Conservation (phyloP, 2,888 invertebrate genomes). For the Microplitis deprimator region DNA sequence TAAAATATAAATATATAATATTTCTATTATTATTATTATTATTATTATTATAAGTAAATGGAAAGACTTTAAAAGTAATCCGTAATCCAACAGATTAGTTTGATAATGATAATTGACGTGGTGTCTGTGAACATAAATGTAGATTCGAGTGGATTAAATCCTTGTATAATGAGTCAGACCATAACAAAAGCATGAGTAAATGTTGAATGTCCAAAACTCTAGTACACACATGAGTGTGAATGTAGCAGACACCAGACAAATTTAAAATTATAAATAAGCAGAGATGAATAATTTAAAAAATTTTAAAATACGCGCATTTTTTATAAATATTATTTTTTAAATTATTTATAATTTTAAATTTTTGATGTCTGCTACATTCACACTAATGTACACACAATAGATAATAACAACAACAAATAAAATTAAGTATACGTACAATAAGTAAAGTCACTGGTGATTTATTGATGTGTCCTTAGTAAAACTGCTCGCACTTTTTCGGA, state of each 20-base stretch:
- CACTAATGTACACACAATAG: background rate
- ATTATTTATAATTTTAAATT: no score
- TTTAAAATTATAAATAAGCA: no score
- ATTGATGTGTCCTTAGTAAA: slow-evolving; percentile 17
- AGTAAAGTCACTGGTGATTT: slow-evolving; percentile 23
- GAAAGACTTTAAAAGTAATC: background rate
- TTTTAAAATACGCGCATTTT: no score
- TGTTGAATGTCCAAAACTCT: background rate
- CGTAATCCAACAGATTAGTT: background rate
- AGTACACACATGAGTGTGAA: background rate
- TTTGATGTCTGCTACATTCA: no score
- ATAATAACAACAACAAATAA: slow-evolving; percentile 4
- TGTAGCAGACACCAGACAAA: no score
- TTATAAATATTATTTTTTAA: no score
- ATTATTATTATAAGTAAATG: background rate
- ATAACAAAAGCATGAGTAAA: slow-evolving; percentile 4
- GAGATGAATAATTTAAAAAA: no score
- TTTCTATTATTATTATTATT: background rate
- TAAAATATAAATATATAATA: slow-evolving; percentile 14
- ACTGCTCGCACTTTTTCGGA: background rate
- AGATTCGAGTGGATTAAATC: slow-evolving; percentile 10
- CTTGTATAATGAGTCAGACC: slow-evolving; percentile 23
- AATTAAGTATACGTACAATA: slow-evolving; percentile 29
- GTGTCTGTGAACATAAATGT: slow-evolving; percentile 31
- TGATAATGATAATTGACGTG: slow-evolving; percentile 1